Conservation (phyloP, 2,113 vertebrate species). For the Riparia riparia region DNA sequence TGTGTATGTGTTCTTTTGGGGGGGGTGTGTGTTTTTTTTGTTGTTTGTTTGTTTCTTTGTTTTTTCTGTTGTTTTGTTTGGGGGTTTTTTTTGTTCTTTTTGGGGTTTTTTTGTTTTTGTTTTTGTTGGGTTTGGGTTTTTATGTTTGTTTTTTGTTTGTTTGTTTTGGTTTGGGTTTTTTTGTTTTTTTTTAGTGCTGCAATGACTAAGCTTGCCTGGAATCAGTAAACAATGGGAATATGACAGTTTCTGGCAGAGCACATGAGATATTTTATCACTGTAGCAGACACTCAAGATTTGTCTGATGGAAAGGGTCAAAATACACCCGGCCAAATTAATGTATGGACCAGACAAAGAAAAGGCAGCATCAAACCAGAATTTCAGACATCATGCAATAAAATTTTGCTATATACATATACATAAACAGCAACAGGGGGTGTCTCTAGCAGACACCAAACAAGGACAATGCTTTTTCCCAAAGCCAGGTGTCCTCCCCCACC, state of each 20-base stretch:
- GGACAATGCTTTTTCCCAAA: background rate
- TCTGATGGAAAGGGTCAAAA: background rate
- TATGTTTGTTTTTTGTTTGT: background rate
- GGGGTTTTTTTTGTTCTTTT: background rate
- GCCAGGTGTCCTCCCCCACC: background rate
- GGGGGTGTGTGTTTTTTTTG: too few relatives aligned
- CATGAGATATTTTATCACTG: background rate
- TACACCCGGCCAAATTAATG: background rate
- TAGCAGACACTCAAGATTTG: background rate
- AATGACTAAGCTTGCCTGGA: background rate
- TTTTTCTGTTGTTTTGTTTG: background rate
- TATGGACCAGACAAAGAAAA: background rate
- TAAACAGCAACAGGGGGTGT: background rate
- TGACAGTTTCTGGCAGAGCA: background rate
- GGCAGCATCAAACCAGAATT: background rate
- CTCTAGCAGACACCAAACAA: background rate
- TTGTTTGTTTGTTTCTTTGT: background rate
- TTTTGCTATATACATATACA: background rate
- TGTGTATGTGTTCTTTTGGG: too few relatives aligned
- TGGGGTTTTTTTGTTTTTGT: too few relatives aligned
- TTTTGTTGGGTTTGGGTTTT: background rate
- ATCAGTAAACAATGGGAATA: background rate
- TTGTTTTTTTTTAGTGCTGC: background rate
- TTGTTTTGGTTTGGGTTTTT: background rate
- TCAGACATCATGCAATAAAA: background rate